Base-by-base conservation (phyloP, 1,140 invertebrate species). In the Anthonomus grandis region DNA sequence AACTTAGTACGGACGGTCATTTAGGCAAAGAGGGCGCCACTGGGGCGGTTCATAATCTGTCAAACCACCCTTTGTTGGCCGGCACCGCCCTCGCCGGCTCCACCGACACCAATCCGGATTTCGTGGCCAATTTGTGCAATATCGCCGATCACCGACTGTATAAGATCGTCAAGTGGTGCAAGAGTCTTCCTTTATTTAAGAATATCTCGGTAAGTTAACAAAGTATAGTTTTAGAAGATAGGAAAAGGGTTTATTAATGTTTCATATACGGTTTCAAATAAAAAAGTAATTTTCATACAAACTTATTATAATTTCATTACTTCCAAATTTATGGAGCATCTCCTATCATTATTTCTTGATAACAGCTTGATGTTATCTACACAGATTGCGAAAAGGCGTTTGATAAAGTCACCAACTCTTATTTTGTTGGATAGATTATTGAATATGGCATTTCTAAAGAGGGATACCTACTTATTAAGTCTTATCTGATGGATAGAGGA, bases 161-260 rank as follows among this genome's bases (percentile, higher is more conserved):
- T 73, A 96, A 97, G 78, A 95, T 98, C 63, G 95, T 98, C 48
- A 95, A 96, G 70, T 98, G 95, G 95, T 97, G 95, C 76, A 93
- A 97, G 74, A 95, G 93, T 75, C 76, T 98, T 70, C 95, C 95
- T 9, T 82, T 97, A 3, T 97, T 98, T 74, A 93, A 95, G 72
- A 92, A 95, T 75, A 97, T 98, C 66, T 90, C 91, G 57, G 89
- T 91, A 64, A 77, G 81, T 77, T 34, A 8, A 22, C 27, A n/a
- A n/a, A n/a, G n/a, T n/a, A n/a, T n/a, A n/a, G n/a, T n/a, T n/a
- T n/a, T n/a, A n/a, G n/a, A n/a, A n/a, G n/a, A n/a, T n/a, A n/a
- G n/a, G n/a, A n/a, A n/a, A n/a, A n/a, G n/a, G n/a, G n/a, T n/a
- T n/a, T n/a, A n/a, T n/a, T n/a, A n/a, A 31, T 8, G n/a, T 31